A percentile compares a stretch with the other conserved stretches of the same genome.
Conservation (phyloP, 2,113 vertebrate species). For the Oryctolagus cuniculus region DNA sequence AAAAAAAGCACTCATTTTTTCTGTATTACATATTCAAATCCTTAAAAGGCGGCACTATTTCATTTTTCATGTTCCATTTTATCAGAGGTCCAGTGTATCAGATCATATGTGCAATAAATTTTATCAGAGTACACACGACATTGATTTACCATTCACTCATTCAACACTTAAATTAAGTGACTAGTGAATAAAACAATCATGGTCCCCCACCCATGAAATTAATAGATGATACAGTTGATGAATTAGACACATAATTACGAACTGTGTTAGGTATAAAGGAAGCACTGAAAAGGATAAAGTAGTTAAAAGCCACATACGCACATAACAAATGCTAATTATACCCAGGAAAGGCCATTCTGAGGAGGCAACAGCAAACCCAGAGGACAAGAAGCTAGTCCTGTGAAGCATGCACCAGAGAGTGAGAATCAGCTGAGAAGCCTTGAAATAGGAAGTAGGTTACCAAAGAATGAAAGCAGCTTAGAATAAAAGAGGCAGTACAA, state of each 20-base stretch:
- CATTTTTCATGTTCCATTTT: not conserved
- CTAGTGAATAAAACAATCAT: not conserved
- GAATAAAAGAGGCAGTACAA: not conserved
- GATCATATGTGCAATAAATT: not conserved
- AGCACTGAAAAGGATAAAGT: not conserved
- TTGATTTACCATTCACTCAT: slow-evolving; percentile 2
- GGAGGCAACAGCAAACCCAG: not conserved
- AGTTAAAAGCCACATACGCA: not conserved
- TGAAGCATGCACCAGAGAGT: not conserved
- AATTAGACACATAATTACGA: slow-evolving; percentile 28
- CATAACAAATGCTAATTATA: not conserved
- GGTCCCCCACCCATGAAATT: not conserved
- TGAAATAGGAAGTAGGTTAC: not conserved
- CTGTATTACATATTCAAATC: not conserved
- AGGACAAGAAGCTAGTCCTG: not conserved
- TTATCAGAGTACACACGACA: not conserved
- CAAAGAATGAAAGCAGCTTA: slow-evolving; percentile 14
- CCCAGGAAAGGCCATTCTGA: not conserved
- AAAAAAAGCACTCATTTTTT: slow-evolving; percentile 29
- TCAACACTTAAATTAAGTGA: not conserved
- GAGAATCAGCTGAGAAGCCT: not conserved
- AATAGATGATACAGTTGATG: not conserved
- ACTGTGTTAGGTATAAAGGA: slow-evolving; percentile 36
- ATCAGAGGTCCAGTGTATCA: not conserved
- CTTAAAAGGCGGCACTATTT: not conserved